A percentile compares a stretch with the other conserved stretches of the same genome.
These are phyloP conservation scores for Tenthredo notha DNA, from an alignment of 2,888 invertebrate species.

Conservation along the genomic window DNA sequence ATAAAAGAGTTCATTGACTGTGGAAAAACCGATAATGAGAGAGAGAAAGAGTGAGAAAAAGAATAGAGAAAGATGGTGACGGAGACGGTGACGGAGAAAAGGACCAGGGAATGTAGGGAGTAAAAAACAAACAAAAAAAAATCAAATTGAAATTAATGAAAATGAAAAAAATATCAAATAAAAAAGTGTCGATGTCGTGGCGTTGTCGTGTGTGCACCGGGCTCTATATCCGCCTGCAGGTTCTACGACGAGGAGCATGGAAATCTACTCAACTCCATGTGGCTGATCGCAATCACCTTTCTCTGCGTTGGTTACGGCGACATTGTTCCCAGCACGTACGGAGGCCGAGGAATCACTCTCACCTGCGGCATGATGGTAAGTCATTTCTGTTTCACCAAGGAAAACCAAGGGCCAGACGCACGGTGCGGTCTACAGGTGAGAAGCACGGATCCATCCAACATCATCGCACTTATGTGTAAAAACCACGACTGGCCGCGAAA, in stretches of 20 bases:
- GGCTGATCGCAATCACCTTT: conserved; percentile 99
- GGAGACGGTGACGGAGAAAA: conserved; percentile 45
- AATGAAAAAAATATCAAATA: conserved; percentile 38
- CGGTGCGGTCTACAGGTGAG: conserved; percentile 41
- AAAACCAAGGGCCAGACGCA: neutral
- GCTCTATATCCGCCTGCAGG: conserved; percentile 79
- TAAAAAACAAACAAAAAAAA: neutral
- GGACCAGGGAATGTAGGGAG: neutral
- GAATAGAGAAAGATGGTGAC: neutral
- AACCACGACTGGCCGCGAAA: conserved; percentile 25
- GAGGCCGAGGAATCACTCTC: conserved; percentile 98
- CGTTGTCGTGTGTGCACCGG: conserved; percentile 53
- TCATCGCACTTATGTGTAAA: neutral
- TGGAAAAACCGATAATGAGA: neutral
- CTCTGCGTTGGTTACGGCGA: conserved; percentile 99
- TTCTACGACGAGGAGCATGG: conserved; percentile 98
- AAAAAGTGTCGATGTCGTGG: conserved; percentile 43
- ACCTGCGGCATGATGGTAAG: conserved; percentile 99
- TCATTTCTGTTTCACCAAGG: conserved; percentile 35
- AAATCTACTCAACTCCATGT: conserved; percentile 98
- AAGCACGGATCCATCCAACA: conserved; percentile 39
- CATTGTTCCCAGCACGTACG: conserved; percentile 99
- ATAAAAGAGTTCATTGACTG: neutral
- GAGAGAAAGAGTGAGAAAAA: neutral
- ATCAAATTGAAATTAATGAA: conserved; percentile 1